These are phyloP conservation scores for Hippolais icterina DNA, from an alignment of 2,113 vertebrate species.

Conservation along the genomic window DNA sequence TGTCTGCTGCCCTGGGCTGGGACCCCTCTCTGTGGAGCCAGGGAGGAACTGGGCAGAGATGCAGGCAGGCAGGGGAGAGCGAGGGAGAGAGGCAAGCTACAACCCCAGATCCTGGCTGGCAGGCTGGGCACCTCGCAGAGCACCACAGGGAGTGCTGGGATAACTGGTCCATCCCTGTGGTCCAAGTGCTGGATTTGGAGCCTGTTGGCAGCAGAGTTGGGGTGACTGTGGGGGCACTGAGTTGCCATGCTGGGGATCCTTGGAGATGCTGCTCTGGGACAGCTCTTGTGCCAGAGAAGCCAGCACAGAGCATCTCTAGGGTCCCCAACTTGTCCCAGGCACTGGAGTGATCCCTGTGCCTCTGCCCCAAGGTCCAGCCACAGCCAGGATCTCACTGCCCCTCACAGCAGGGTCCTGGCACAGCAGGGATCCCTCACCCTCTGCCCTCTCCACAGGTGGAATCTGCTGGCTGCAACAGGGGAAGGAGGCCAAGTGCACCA, in stretches of 20 bases:
- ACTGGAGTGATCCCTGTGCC: fast-evolving
- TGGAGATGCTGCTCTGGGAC: background rate
- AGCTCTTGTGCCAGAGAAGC: background rate
- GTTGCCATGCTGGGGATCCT: background rate
- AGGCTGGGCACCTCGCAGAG: background rate
- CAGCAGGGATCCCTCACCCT: background rate
- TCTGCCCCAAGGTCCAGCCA: background rate
- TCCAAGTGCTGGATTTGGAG: background rate
- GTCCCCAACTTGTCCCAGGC: fast-evolving
- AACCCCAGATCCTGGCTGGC: background rate
- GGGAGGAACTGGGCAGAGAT: background rate
- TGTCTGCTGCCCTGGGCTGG: background rate
- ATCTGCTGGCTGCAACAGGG: conserved; percentile 95
- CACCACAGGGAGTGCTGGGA: fast-evolving
- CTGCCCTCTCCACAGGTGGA: conserved; percentile 76
- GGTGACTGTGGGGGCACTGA: fast-evolving
- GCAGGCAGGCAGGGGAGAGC: background rate
- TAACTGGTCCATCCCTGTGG: background rate
- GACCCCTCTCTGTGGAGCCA: no score
- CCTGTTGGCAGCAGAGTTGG: fast-evolving
- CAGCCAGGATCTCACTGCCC: fast-evolving
- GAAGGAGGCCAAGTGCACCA: conserved; percentile 86
- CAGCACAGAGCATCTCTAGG: background rate
- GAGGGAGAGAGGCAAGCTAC: background rate
- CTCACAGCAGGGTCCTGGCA: fast-evolving